A percentile compares a stretch with the other conserved stretches of the same genome.
These are phyloP conservation scores for Tyrannus savana DNA, from an alignment of 2,113 vertebrate genomes.

Conservation along the genomic window DNA sequence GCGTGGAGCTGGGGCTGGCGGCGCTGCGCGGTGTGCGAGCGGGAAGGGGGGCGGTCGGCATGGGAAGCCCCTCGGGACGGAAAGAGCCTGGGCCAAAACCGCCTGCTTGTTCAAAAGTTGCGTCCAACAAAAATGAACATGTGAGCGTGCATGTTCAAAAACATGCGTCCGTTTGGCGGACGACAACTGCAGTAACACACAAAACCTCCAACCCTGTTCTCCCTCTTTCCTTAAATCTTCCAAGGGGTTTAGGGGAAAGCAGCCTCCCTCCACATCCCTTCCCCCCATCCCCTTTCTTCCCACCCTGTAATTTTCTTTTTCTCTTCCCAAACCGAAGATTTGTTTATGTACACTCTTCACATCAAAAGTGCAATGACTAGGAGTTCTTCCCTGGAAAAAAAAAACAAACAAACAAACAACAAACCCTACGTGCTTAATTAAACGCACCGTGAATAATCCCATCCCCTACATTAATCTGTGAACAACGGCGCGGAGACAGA, in stretches of 20 bases:
- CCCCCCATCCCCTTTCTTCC: accelerated
- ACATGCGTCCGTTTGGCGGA: neutral
- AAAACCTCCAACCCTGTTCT: too few species aligned
- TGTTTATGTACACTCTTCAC: neutral
- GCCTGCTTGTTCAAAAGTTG: neutral
- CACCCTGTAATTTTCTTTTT: neutral
- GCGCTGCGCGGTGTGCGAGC: neutral
- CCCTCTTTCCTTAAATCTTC: neutral
- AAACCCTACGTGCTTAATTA: neutral
- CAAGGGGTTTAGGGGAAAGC: neutral
- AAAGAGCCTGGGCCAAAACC: neutral
- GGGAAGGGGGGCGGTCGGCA: neutral
- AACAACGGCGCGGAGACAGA: neutral
- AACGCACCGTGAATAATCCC: neutral
- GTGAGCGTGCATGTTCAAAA: neutral
- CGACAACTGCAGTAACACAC: neutral
- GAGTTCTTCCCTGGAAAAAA: neutral
- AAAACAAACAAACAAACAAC: neutral
- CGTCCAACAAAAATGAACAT: too few species aligned
- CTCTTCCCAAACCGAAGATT: neutral
- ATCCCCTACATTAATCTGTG: neutral
- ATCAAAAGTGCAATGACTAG: neutral
- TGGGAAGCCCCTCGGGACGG: neutral
- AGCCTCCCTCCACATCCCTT: accelerated
- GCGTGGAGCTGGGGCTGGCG: neutral